A percentile compares a stretch with the other conserved stretches of the same genome.
phyloP scores from a whole-genome alignment of 92 coral and sea anemone genomes.

The Porites divaricata region DNA sequence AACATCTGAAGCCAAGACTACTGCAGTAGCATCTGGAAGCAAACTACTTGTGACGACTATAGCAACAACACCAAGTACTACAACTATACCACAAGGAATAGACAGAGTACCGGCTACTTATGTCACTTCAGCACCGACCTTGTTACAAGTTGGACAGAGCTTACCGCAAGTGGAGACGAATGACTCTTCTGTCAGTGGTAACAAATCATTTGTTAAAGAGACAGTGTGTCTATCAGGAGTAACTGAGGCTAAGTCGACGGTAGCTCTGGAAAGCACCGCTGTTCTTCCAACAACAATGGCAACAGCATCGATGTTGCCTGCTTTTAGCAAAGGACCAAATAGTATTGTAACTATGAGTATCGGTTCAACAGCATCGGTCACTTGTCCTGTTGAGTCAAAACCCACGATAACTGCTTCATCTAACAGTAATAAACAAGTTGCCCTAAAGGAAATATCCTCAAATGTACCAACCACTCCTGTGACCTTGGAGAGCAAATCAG shows the following conservation, averaged over 20 bases:
- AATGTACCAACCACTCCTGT: not conserved
- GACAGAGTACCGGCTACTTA: not conserved
- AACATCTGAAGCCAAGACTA: not conserved
- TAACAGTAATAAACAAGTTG: too few relatives aligned
- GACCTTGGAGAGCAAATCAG: slow-evolving; percentile 5
- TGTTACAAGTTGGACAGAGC: not conserved
- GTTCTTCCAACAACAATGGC: not conserved
- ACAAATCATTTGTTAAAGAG: slow-evolving; percentile 7
- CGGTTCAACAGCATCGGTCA: too few relatives aligned
- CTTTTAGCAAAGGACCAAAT: not conserved
- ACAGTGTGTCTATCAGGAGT: not conserved
- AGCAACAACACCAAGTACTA: not conserved
- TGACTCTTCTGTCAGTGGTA: not conserved
- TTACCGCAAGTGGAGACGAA: slow-evolving; percentile 1
- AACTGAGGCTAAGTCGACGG: not conserved
- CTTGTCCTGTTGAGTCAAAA: too few relatives aligned
- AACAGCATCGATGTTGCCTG: not conserved
- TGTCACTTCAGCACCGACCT: not conserved
- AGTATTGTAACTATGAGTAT: not conserved
- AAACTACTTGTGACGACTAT: not conserved
- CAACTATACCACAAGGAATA: not conserved
- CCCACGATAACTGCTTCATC: too few relatives aligned
- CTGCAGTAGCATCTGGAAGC: not conserved
- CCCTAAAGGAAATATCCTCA: not conserved
- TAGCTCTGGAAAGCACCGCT: not conserved